These are phyloP conservation scores for Microctonus hyperodae DNA, from an alignment of 2,888 invertebrate genomes.

Conservation along the genomic window DNA sequence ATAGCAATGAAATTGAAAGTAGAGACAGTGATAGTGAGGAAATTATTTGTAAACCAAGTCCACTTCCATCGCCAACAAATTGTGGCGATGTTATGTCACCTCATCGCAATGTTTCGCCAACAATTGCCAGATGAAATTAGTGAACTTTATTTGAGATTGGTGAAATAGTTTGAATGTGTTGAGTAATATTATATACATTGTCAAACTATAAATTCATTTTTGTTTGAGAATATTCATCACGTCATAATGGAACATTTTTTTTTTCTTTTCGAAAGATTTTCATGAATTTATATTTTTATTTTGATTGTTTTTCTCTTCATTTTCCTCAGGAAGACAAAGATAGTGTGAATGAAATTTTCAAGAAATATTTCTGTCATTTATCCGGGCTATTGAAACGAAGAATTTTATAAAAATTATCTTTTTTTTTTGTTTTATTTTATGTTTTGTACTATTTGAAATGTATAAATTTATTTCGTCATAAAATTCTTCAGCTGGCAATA, in stretches of 20 bases:
- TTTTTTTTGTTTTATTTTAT: background rate
- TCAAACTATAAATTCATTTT: background rate
- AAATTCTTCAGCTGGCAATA: background rate
- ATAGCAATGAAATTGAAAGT: slow-evolving; percentile 50
- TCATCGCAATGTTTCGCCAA: slow-evolving; percentile 55
- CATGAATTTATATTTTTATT: background rate
- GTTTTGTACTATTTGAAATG: background rate
- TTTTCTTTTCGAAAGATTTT: background rate
- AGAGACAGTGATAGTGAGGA: slow-evolving; percentile 53
- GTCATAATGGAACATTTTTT: background rate
- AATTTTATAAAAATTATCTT: background rate
- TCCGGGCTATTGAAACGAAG: background rate
- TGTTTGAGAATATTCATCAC: background rate
- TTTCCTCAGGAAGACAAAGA: background rate
- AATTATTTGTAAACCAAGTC: slow-evolving; percentile 59
- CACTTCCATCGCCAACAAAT: slow-evolving; percentile 52
- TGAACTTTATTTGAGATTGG: slow-evolving; percentile 19
- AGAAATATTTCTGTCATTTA: background rate
- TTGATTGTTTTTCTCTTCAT: background rate
- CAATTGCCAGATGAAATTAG: slow-evolving; percentile 56
- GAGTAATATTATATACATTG: background rate
- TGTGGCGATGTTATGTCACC: slow-evolving; percentile 53
- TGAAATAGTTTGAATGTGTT: background rate
- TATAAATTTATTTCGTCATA: background rate
- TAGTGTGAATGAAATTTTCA: background rate